phyloP scores from a whole-genome alignment of 1,140 invertebrate genomes.

The Hypothenemus hampei region DNA sequence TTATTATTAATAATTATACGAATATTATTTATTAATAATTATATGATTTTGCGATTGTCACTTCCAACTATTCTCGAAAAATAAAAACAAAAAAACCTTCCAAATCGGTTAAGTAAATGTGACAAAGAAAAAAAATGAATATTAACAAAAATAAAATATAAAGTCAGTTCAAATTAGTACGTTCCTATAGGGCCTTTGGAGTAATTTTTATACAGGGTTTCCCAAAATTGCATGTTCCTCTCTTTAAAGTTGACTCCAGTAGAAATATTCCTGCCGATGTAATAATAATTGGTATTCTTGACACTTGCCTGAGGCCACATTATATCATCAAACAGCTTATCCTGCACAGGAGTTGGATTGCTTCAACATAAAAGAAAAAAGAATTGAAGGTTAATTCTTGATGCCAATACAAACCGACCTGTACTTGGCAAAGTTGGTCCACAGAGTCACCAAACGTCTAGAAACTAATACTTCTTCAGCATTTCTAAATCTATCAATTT shows the following conservation, averaged over 20 bases:
- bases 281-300: constrained; percentile 3
- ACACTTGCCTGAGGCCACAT: constrained; percentile 7
- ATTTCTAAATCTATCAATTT: constrained; percentile 9
- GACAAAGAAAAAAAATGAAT: background rate
- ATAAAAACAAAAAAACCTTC: background rate
- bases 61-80: background rate
- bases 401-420: constrained; percentile 8
- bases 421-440: constrained; percentile 63
- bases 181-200: constrained; percentile 8
- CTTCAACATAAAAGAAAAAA: constrained; percentile 1
- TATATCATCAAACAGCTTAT: background rate
- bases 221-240: constrained; percentile 12
- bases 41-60: background rate
- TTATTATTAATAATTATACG: background rate
- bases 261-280: constrained; percentile 5
- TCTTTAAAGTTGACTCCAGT: constrained; percentile 5
- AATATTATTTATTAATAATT: background rate
- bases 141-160: too few relatives aligned
- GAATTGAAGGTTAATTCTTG: background rate
- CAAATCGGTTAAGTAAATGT: background rate
- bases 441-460: constrained; percentile 53
- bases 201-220: constrained; percentile 10
- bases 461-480: constrained; percentile 21
- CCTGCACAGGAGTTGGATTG: constrained; percentile 4
- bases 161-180: constrained; percentile 1